Base-by-base conservation (phyloP, 2,113 vertebrate genomes). In the Arothron firmamentum region DNA sequence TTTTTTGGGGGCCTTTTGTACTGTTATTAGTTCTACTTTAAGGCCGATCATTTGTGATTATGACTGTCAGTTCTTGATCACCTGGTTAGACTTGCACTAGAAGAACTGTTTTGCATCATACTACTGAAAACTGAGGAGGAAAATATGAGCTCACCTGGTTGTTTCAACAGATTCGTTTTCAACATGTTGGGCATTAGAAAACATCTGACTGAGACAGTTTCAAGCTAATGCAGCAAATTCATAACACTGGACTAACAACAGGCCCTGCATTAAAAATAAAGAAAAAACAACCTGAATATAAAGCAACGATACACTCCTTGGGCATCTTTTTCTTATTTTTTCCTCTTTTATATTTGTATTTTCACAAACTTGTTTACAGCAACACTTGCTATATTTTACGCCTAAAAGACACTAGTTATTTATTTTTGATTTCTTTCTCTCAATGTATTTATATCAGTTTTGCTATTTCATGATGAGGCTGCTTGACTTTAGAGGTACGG, bases 371-470 rank as follows among this genome's bases (percentile, higher is more conserved):
- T 88, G 79, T 85, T 88, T 81, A 83, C 78, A 78, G 62, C 68
- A 80, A 58, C 62, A 67, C 67, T 77, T 82, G 72, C 77, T 81
- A 49, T 61, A 21, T 60, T 75, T 75, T 70, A 62, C 59, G 70
- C 71, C 61, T 67, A 64, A 34, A 20, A 65, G 84, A 90, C 85
- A 88, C 83, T 88, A 88, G 83, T 87, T 81, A 82, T 87, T 85
- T 86, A 78, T 88, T 81, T 56, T 28, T 78, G 61, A 78, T 82
- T 63, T 23, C 17, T 55, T 58, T 70, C 52, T 48, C 59, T 52
- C 31, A 52, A 59, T 62, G 62, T 48, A 71, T 71, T 76, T 50
- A 73, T 79, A 53, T 67, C 65, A 11, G 56, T 62, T 75, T 45
- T 77, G 11, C 10, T 60, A 59, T 73, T 65, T 60, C 71, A 48